phyloP scores from a whole-genome alignment of 2,888 invertebrate species.

The Ectemnius lituratus region DNA sequence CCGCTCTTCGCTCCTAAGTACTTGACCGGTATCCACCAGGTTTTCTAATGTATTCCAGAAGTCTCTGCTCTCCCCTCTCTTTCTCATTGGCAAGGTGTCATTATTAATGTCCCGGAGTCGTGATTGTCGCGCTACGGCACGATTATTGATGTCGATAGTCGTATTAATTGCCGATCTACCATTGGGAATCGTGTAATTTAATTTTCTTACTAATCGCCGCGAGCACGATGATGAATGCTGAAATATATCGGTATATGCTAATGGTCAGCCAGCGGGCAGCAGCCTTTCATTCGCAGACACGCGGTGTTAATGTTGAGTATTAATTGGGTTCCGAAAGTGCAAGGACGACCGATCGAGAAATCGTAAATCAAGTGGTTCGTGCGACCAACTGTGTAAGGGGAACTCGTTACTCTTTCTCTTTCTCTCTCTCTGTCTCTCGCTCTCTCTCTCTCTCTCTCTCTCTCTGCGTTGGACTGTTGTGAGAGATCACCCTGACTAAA shows the following conservation, averaged over 20 bases:
- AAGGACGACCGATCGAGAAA: slow-evolving; percentile 4
- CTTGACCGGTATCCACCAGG: too few relatives aligned
- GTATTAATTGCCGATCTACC: background rate
- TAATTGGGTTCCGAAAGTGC: slow-evolving; percentile 5
- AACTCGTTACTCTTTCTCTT: background rate
- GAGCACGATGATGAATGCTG: background rate
- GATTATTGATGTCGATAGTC: slow-evolving; percentile 1
- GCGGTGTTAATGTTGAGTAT: background rate
- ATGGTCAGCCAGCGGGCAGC: background rate
- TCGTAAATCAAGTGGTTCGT: slow-evolving; percentile 18
- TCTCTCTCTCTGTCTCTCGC: too few relatives aligned
- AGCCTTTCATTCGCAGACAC: background rate
- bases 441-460: too few relatives aligned
- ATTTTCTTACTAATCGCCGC: slow-evolving; percentile 3
- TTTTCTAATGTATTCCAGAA: too few relatives aligned
- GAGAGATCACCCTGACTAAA: slow-evolving; percentile 9
- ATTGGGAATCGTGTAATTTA: slow-evolving; percentile 3
- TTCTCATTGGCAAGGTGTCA: background rate
- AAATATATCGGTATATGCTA: slow-evolving; percentile 2
- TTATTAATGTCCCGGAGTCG: background rate
- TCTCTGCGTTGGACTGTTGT: background rate
- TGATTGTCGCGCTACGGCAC: background rate
- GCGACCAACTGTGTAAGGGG: background rate
- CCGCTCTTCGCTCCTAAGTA: too few relatives aligned
- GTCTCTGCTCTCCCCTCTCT: background rate